Evolutionary conservation across 2,113 vertebrate species (phyloP), one percentile per base, ranked within the genome.

Genomic region (Anolis sagrei): DNA sequence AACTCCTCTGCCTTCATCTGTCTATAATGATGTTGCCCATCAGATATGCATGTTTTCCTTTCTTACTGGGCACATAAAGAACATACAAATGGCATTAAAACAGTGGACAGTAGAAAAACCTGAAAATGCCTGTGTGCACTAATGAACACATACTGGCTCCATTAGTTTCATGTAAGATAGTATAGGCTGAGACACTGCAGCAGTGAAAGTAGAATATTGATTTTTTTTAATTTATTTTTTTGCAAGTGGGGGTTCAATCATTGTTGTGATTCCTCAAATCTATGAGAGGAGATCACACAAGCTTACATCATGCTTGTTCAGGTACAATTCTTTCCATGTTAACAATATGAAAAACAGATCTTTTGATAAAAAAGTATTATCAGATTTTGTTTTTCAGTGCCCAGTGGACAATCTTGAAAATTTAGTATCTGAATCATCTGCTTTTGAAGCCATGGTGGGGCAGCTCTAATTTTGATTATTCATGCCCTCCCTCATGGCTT

Each of bases 41-140:
- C 94, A 93, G 89, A 94, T 91, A 91, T 92, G 88, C 86, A 93
- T 88, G 91, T 90, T 93, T 92, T 90, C 93, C 92, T 92, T 90
- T 32, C 89, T 91, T 64, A 0, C 79, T 92, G 90, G 87, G 89
- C 90, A 92, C 89, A 79, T 86, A 92, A 79, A 82, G 90, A 89
- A 92, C 93, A 92, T 34, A 51, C n/a, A 78, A 34, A 58, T 58
- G 54, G 34, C 49, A 49, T 58, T 29, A 54, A 77, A 77, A 77
- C 29, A 58, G 29, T 11, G 36, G 23, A 75, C 4, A 29, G 13
- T 76, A 7, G 58, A 54, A 54, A 49, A n/a, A 16, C 19, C 61
- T 14, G 27, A 76, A 49, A 25, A 29, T 21, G 5, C n/a, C 25
- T 73, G 34, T 18, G 23, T 25, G 70, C 70, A 39, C 7, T 39